Evolutionary conservation across 2,113 vertebrate genomes (phyloP), one percentile per base, ranked within the genome.

Genomic region (Mus spicilegus): DNA sequence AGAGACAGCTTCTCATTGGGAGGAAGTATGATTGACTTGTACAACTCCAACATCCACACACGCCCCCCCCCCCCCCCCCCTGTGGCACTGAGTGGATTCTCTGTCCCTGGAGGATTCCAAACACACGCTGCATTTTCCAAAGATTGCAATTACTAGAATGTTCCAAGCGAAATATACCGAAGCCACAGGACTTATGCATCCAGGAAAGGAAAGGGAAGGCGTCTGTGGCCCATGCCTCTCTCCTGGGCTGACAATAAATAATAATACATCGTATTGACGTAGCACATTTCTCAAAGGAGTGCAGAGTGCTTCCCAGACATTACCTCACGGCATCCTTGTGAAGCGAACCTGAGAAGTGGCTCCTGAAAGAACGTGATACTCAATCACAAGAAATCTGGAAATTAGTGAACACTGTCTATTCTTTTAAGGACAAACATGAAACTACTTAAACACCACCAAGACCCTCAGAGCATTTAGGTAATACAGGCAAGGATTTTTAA

Each of bases 271-370:
- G 26, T 97, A 97, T 97, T 96, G 97, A 97, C 0, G 0, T 76
- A 91, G 90, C 95, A 95, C 72, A 95, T 96, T 97, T 39, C 95
- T 97, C 95, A 87, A 36, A 96, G 95, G 97, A 97, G 76, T 61
- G 67, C 93, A 87, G 76, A 97, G 97, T 97, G 97, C 97, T 97
- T 97, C 90, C 82, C 97, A 98, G 97, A 97, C 95, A 94, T 97
- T 97, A 97, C 95, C 96, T 98, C 96, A 95, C 97, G 96, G 19
- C 81, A 91, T 67, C 69, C 95, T 88, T 88, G 86, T 26, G 94
- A 96, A 94, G 92, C 94, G 58, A 96, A 93, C 81, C 77, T 89
- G 90, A 97, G 88, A 97, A 89, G 94, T 17, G 90, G 81, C 92
- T 97, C 92, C 95, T 94, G 19, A 56, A 93, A 96, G 76, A 84